A percentile compares a stretch with the other conserved stretches of the same genome.
Conservation (phyloP, 2,888 invertebrate genomes). For the Oxyscelio sp. region DNA sequence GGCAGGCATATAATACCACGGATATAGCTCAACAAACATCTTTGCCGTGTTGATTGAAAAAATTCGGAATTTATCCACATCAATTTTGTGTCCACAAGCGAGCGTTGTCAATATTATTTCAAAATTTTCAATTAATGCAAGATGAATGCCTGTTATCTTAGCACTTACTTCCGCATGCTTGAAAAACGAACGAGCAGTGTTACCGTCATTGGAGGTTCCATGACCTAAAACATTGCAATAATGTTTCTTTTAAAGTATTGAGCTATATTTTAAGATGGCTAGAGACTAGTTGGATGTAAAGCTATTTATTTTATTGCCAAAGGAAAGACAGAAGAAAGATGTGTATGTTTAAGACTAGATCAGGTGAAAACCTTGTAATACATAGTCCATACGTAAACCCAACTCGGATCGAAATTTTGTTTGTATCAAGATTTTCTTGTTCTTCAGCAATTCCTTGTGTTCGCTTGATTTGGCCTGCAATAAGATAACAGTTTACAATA, state of each 20-base stretch:
- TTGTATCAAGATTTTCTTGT: neutral
- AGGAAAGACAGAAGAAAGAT: no score
- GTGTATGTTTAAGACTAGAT: no score
- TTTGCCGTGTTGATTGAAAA: conserved; percentile 30
- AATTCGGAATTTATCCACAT: conserved; percentile 15
- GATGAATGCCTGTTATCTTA: conserved; percentile 5
- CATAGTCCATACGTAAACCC: conserved; percentile 4
- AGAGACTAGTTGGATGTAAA: no score
- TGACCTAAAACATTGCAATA: neutral
- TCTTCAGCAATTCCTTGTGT: neutral
- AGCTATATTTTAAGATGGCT: no score
- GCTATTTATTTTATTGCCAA: no score
- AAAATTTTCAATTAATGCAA: conserved; percentile 5
- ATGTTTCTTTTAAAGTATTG: no score
- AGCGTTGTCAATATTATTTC: conserved; percentile 1
- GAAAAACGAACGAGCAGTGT: conserved; percentile 17
- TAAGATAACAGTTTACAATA: no score
- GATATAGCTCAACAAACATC: conserved; percentile 19
- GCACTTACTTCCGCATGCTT: neutral
- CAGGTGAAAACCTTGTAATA: conserved; percentile 28
- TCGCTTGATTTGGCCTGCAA: neutral
- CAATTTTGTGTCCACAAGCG: conserved; percentile 1
- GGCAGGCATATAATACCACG: conserved; percentile 50
- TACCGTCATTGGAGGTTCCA: conserved; percentile 22
- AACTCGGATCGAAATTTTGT: conserved; percentile 4